Evolutionary conservation across 2,888 invertebrate species (phyloP), one percentile per base, ranked within the genome.

Genomic region (Venustoraphidia nigricollis): DNA sequence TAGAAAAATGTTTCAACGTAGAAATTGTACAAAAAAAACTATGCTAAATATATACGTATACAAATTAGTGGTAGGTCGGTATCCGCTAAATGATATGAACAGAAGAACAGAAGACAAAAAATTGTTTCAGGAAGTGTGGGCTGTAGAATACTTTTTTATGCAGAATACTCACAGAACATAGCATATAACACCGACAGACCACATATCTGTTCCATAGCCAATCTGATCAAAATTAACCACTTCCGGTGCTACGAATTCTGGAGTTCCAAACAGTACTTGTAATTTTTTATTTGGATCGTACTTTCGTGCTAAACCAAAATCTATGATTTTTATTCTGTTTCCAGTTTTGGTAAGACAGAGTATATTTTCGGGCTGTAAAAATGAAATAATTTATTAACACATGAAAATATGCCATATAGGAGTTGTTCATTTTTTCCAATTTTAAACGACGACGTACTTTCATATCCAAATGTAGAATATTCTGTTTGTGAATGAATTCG

Each of bases 211-310:
- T 9, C 88, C 87, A 62, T 85, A 94, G 49, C 90, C 88, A 59
- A 98, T 93, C 61, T 87, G 86, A 64, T 98, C 97, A 67, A 96
- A 98, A 72, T 96, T 97, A 39, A 98, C 93, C 34, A 97, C 94
- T 75, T 98, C 97, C 1, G 97, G 97, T 0, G 96, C 95, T 45
- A 96, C 95, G 64, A 98, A 98, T 70, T 98, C 98, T 0, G 97
- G 97, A 1, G 98, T 98, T 1, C 97, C 98, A 63, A 95, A 96
- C 46, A 96, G 70, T 4, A 96, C 92, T 67, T 91, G 89, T 46
- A 95, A 71, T 61, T 93, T 92, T 72, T 91, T 92, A 61, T 82
- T 81, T 0, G 93, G 91, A 65, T 93, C 90, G 63, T 84, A 94
- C 65, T 86, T 83, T 58, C 95, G 73, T 4, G 98, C 97, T 54